phyloP scores from a whole-genome alignment of 1,140 invertebrate genomes.

The Bombyx mandarina region DNA sequence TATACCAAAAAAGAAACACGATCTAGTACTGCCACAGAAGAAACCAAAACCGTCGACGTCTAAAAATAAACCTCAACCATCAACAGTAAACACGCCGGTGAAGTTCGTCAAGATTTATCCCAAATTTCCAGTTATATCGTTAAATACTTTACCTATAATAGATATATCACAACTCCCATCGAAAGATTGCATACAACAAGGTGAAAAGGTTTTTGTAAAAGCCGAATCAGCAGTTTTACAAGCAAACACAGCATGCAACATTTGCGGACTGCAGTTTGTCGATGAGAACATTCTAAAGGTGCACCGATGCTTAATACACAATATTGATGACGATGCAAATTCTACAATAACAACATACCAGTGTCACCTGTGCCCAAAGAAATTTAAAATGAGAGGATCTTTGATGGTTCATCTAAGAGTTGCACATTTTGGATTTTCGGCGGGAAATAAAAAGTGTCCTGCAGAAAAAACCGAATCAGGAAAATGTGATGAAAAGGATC shows the following conservation, averaged over 20 bases:
- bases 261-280: constrained; percentile 80
- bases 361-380: constrained; percentile 84
- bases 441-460: constrained; percentile 19
- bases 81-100: constrained; percentile 35
- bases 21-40: constrained; percentile 24
- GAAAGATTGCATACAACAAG: constrained; percentile 21
- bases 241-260: constrained; percentile 72
- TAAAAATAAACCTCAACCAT: constrained; percentile 51
- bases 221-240: constrained; percentile 39
- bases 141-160: constrained; percentile 55
- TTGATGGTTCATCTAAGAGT: constrained; percentile 86
- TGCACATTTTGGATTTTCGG: constrained; percentile 76
- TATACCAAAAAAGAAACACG: constrained; percentile 21
- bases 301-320: constrained; percentile 82
- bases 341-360: constrained; percentile 73
- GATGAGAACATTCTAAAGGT: constrained; percentile 79
- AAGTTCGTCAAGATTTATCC: constrained; percentile 64
- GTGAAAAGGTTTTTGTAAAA: constrained; percentile 30
- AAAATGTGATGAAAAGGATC: constrained; percentile 11
- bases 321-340: constrained; percentile 71
- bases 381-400: constrained; percentile 85
- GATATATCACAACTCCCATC: constrained; percentile 33
- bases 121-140: constrained; percentile 50
- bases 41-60: constrained; percentile 29
- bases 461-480: constrained; percentile 12